These are phyloP conservation scores for Phocoena sinus DNA, from an alignment of 2,113 vertebrate species.

Conservation along the genomic window DNA sequence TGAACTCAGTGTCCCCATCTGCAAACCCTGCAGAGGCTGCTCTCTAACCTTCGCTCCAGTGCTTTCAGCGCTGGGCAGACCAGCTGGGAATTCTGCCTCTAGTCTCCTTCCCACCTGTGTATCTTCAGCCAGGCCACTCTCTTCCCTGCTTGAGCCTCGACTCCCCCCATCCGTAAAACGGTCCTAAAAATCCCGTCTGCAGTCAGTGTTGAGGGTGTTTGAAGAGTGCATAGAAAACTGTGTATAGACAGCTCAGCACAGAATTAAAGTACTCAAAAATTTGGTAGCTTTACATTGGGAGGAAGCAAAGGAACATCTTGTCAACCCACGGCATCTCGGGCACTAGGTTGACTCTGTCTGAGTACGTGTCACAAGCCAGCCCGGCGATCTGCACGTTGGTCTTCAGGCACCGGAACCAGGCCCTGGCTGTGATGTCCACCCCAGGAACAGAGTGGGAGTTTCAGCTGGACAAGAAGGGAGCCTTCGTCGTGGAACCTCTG, in stretches of 20 bases:
- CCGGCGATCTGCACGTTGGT: background rate
- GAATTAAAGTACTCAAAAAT: background rate
- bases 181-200: background rate
- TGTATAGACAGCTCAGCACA: background rate
- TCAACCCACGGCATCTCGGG: accelerated
- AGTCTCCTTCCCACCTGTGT: background rate
- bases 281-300: background rate
- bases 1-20: background rate
- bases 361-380: background rate
- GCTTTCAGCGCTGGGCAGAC: background rate
- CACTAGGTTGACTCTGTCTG: background rate
- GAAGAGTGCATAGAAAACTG: background rate
- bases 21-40: background rate
- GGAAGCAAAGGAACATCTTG: background rate
- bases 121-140: background rate
- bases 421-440: background rate
- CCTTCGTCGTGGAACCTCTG: background rate
- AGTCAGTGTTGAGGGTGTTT: background rate
- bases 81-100: background rate
- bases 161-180: background rate
- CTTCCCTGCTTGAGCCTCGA: background rate
- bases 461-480: background rate
- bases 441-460: background rate
- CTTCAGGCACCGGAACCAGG: background rate
- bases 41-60: background rate